phyloP scores from a whole-genome alignment of 2,888 invertebrate genomes.

The Scelioninae gen. 1 region DNA sequence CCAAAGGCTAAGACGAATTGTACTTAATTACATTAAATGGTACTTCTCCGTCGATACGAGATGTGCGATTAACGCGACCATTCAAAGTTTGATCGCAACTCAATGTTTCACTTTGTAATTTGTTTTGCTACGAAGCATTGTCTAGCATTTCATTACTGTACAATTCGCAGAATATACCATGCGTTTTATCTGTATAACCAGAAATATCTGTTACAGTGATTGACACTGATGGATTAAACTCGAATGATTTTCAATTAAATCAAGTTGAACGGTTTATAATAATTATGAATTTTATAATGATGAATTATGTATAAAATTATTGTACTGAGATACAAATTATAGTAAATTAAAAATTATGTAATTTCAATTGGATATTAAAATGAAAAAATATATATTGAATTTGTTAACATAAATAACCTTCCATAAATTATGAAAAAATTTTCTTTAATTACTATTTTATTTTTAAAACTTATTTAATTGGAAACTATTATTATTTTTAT shows the following conservation, averaged over 20 bases:
- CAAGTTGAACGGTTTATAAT: conserved; percentile 25
- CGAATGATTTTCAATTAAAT: conserved; percentile 44
- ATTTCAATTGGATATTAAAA: too few species aligned
- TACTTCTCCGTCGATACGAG: conserved; percentile 45
- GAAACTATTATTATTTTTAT: conserved; percentile 26
- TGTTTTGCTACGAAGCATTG: conserved; percentile 50
- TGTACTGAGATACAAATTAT: conserved; percentile 15
- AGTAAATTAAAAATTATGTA: conserved; percentile 24
- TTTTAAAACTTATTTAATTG: conserved; percentile 14
- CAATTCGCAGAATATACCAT: too few species aligned
- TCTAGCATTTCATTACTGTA: conserved; percentile 42
- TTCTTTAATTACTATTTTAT: not conserved
- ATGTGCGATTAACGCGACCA: conserved; percentile 57
- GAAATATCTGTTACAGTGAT: conserved; percentile 43
- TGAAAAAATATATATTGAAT: too few species aligned
- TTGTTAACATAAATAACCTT: too few species aligned
- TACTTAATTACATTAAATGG: conserved; percentile 52
- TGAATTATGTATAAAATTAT: conserved; percentile 32
- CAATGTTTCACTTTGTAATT: conserved; percentile 50
- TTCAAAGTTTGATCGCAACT: conserved; percentile 54
- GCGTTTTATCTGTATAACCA: conserved; percentile 41
- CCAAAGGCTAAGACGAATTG: conserved; percentile 40
- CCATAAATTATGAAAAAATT: not conserved
- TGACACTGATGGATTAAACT: conserved; percentile 48
- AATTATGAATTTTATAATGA: conserved; percentile 25